Percentiles rank a stretch among this genome's conserved stretches.
These are phyloP conservation scores for Xenopus petersii DNA, from an alignment of 2,797 vertebrate species.

Conservation along the genomic window DNA sequence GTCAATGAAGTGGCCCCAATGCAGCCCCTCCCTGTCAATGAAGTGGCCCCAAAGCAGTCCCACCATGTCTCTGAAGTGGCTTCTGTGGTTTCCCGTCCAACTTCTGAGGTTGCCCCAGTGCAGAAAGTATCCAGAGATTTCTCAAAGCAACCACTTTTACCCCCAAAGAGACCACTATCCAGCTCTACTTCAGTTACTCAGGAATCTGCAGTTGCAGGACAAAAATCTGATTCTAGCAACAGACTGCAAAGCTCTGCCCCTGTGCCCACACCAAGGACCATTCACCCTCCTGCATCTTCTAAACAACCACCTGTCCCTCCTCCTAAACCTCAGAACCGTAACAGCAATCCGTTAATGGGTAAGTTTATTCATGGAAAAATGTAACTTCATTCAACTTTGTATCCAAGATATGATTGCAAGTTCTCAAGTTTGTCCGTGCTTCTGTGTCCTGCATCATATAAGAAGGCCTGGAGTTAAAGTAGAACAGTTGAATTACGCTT, in stretches of 20 bases:
- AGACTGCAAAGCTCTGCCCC: slow-evolving; percentile 52
- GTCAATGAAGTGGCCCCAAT: not conserved
- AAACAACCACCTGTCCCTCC: slow-evolving; percentile 91
- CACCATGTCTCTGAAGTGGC: not conserved
- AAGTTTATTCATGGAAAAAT: slow-evolving; percentile 55
- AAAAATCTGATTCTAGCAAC: slow-evolving; percentile 54
- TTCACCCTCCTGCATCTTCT: slow-evolving; percentile 59
- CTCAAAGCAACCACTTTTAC: slow-evolving; percentile 77
- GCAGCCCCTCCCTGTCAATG: not conserved
- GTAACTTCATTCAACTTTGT: too few relatives aligned
- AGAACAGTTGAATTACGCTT: too few relatives aligned
- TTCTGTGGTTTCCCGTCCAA: slow-evolving; percentile 60
- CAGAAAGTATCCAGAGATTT: slow-evolving; percentile 71
- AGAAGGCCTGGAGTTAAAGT: too few relatives aligned
- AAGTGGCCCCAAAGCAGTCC: not conserved
- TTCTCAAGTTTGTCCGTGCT: too few relatives aligned
- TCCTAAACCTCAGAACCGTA: slow-evolving; percentile 89
- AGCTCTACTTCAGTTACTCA: slow-evolving; percentile 54
- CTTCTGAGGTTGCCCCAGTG: slow-evolving; percentile 69
- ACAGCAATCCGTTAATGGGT: slow-evolving; percentile 84
- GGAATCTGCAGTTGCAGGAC: slow-evolving; percentile 67
- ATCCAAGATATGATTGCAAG: too few relatives aligned
- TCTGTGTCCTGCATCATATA: too few relatives aligned
- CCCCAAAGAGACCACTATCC: slow-evolving; percentile 85
- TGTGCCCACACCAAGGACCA: slow-evolving; percentile 68